A percentile compares a stretch with the other conserved stretches of the same genome.
phyloP scores from a whole-genome alignment of 2,113 vertebrate species.

The Scophthalmus maximus region DNA sequence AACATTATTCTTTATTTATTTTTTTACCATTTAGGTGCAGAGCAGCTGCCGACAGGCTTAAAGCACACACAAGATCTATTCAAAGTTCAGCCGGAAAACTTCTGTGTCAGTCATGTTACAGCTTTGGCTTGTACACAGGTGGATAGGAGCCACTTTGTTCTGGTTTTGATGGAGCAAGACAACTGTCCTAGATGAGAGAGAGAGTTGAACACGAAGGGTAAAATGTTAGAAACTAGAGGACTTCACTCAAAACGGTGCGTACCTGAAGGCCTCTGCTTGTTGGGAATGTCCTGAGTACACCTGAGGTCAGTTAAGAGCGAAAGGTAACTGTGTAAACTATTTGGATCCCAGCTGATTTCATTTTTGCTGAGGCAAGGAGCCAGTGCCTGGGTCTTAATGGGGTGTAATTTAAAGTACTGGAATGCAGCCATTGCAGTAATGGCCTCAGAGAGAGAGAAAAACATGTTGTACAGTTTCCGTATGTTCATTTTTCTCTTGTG shows the following conservation, averaged over 20 bases:
- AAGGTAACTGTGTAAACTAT: not conserved
- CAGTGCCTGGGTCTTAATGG: not conserved
- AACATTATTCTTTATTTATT: no score
- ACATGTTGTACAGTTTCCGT: not conserved
- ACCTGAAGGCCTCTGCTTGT: not conserved
- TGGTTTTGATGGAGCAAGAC: no score
- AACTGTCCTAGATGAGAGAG: no score
- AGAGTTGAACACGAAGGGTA: not conserved
- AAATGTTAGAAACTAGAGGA: not conserved
- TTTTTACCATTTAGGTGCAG: not conserved
- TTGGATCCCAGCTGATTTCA: not conserved
- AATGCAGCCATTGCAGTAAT: not conserved
- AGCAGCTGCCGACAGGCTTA: not conserved
- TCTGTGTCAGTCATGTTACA: no score
- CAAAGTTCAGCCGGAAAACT: no score
- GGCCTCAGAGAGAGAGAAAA: not conserved
- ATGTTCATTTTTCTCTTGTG: not conserved
- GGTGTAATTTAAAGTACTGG: constrained; percentile 13
- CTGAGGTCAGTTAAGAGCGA: not conserved
- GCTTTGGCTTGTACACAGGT: no score
- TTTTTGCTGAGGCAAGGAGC: not conserved
- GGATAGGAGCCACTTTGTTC: no score
- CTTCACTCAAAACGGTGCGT: not conserved
- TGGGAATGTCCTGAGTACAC: not conserved
- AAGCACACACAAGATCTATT: not conserved